Evolutionary conservation across 2,888 invertebrate species (phyloP).

Genomic region (Zaprionus bogoriensis): DNA sequence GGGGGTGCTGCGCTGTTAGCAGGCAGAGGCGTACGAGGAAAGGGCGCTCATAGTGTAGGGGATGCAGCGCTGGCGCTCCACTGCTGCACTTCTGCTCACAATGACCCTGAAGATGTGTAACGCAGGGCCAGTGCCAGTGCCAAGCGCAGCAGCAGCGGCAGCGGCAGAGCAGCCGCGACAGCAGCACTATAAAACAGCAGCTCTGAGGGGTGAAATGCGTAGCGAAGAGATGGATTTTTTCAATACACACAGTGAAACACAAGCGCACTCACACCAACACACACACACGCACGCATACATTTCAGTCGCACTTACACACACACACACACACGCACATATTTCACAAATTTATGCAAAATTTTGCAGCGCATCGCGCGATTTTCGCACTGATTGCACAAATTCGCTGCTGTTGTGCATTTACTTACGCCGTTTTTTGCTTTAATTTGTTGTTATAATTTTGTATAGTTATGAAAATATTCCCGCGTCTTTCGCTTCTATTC

Average conservation of each 20-base stretch:
- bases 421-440: conserved; percentile 74
- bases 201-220: conserved; percentile 72
- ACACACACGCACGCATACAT: conserved; percentile 24
- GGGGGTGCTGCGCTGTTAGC: background rate
- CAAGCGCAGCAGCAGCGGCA: conserved; percentile 44
- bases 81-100: conserved; percentile 33
- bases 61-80: conserved; percentile 7
- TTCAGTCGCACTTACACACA: conserved; percentile 22
- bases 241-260: conserved; percentile 52
- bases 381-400: conserved; percentile 26
- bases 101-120: conserved; percentile 60
- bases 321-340: conserved; percentile 44
- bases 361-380: conserved; percentile 48
- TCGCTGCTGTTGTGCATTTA: conserved; percentile 34
- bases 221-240: conserved; percentile 75
- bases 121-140: conserved; percentile 37
- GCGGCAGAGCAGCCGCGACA: conserved; percentile 6
- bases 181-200: conserved; percentile 31
- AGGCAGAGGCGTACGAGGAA: too few relatives aligned
- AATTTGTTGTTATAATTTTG: conserved; percentile 49
- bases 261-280: conserved; percentile 27
- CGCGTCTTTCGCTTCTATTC: conserved; percentile 64
- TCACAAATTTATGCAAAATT: conserved; percentile 72
- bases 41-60: background rate
- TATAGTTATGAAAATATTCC: conserved; percentile 62